Evolutionary conservation across 2,113 vertebrate species (phyloP).

Genomic region (Chaetodon auriga): DNA sequence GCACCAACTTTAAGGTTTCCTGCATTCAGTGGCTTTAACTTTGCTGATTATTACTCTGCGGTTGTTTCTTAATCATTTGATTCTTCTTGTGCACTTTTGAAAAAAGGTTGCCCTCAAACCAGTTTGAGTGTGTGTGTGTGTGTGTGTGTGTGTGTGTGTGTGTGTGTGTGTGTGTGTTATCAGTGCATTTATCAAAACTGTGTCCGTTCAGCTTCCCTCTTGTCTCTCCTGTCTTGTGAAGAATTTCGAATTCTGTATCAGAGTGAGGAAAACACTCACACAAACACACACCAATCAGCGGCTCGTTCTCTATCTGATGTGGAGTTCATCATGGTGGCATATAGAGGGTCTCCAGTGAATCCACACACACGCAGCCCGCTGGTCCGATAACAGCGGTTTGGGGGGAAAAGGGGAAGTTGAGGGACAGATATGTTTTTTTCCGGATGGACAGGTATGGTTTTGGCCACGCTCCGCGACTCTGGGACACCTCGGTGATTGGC

Average conservation of each 20-base stretch:
- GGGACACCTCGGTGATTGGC: conserved; percentile 76
- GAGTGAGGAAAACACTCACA: conserved; percentile 20
- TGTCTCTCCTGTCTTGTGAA: conserved; percentile 29
- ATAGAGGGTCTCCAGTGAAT: conserved; percentile 51
- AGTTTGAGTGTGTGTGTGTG: no score
- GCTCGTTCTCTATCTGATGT: conserved; percentile 64
- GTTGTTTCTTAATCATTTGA: no score
- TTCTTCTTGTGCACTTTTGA: no score
- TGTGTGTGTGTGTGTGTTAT: conserved; percentile 42
- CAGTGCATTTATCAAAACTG: conserved; percentile 55
- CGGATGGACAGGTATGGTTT: conserved; percentile 78
- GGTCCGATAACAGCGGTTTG: conserved; percentile 69
- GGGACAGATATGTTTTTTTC: conserved; percentile 74
- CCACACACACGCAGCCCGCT: conserved; percentile 52
- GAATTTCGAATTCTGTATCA: conserved; percentile 33
- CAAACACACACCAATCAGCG: conserved; percentile 57
- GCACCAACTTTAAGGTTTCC: no score
- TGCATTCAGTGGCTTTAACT: no score
- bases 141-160: neutral
- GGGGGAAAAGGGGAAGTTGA: conserved; percentile 54
- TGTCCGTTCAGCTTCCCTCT: conserved; percentile 7
- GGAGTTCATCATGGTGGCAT: conserved; percentile 57
- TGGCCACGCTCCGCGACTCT: conserved; percentile 67
- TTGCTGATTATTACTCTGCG: no score
- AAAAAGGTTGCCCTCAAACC: neutral